A percentile compares a stretch with the other conserved stretches of the same genome.
Conservation (phyloP, 2,888 invertebrate genomes). For the Busseola fusca region DNA sequence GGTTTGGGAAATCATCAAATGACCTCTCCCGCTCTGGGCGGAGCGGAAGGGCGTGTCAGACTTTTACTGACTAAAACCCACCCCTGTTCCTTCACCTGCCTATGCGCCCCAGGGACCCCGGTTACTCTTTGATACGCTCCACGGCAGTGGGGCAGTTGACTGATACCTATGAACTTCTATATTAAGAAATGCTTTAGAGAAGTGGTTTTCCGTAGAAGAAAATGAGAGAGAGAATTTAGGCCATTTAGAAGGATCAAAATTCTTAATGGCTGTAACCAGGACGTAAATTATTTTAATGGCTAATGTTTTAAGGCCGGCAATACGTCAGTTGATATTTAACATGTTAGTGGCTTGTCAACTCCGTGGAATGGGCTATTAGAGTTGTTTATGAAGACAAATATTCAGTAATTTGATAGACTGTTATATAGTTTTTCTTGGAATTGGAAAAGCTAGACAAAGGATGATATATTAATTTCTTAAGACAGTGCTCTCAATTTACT, state of each 20-base stretch:
- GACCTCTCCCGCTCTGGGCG: too few relatives aligned
- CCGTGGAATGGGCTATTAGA: conserved; percentile 41
- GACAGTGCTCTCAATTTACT: background rate
- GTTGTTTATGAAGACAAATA: conserved; percentile 40
- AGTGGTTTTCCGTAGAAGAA: background rate
- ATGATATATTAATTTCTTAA: background rate
- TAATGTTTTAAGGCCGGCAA: conserved; percentile 23
- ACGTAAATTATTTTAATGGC: conserved; percentile 33
- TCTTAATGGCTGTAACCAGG: conserved; percentile 8
- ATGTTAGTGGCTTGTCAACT: conserved; percentile 35
- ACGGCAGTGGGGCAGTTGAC: too few relatives aligned
- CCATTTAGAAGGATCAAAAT: background rate
- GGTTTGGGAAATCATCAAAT: too few relatives aligned
- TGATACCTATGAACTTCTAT: background rate
- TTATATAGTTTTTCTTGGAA: conserved; percentile 21
- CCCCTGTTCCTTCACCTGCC: too few relatives aligned
- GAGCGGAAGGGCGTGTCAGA: too few relatives aligned
- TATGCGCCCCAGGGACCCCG: too few relatives aligned
- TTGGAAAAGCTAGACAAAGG: conserved; percentile 1
- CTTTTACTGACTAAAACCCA: too few relatives aligned
- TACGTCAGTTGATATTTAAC: conserved; percentile 37
- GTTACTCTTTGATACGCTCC: too few relatives aligned
- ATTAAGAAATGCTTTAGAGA: background rate
- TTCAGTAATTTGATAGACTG: conserved; percentile 13
- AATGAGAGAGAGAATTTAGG: background rate